Percentiles rank a stretch among this genome's conserved stretches.
These are phyloP conservation scores for Macrocentrus cingulum DNA, from an alignment of 1,140 invertebrate species.

Conservation along the genomic window DNA sequence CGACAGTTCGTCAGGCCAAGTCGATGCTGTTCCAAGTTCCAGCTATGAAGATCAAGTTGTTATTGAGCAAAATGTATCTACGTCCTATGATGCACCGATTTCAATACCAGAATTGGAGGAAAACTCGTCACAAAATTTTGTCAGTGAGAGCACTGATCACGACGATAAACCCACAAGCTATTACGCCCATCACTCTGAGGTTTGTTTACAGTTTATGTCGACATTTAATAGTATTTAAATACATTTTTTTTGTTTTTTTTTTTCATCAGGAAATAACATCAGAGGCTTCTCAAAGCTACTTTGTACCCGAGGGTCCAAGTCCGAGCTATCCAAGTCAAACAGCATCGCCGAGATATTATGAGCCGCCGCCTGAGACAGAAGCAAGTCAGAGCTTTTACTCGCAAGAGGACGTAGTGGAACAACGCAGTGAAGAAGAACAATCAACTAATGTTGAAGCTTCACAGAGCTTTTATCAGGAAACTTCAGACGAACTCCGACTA, in stretches of 20 bases:
- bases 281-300: constrained; percentile 51
- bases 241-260: not conserved
- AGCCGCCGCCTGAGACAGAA: constrained; percentile 45
- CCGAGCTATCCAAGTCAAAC: constrained; percentile 47
- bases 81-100: constrained; percentile 50
- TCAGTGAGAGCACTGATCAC: constrained; percentile 49
- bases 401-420: constrained; percentile 42
- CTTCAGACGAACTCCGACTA: constrained; percentile 36
- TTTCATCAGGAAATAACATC: constrained; percentile 33
- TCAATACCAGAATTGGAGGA: constrained; percentile 53
- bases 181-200: constrained; percentile 48
- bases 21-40: constrained; percentile 48
- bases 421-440: constrained; percentile 36
- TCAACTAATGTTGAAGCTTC: constrained; percentile 48
- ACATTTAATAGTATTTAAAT: not conserved
- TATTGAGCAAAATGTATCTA: constrained; percentile 53
- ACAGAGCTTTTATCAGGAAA: constrained; percentile 52
- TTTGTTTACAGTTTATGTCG: constrained; percentile 34
- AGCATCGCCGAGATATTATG: constrained; percentile 48
- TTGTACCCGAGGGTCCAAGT: constrained; percentile 44
- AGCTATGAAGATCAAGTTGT: constrained; percentile 52
- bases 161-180: constrained; percentile 49
- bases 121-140: constrained; percentile 49
- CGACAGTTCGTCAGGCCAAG: constrained; percentile 45
- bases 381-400: constrained; percentile 54